Base-by-base conservation (phyloP, 2,797 vertebrate genomes). In the Poecilia wingei region DNA sequence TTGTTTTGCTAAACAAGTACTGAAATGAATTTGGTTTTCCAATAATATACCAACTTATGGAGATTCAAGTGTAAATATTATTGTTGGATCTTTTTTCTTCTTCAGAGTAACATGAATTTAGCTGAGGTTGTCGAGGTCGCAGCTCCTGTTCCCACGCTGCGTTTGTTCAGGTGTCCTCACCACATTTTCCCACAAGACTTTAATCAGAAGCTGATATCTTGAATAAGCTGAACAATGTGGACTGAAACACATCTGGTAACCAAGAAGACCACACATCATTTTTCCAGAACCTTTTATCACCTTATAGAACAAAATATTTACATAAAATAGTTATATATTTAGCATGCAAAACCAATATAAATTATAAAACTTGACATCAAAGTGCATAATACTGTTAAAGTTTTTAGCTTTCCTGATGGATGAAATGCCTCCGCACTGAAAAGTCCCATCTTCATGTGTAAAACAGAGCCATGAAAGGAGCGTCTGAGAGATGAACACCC, bases 391-490 rank as follows among this genome's bases (percentile, higher is more conserved):
- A 86, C 80, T 72, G 77, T 76, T 51, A 59, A 31, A 64, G 57
- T 47, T 41, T 20, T 43, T 14, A 72, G 78, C 18, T 31, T 55
- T 69, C 36, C 72, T 0, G 6, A 20, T 73, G 10, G 33, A 77
- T 72, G 47, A 78, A 83, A 77, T 47, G 66, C 70, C 69, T 36
- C 61, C 72, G n/a, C 9, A 46, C 53, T 31, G 81, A 73, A 81
- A 64, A 6, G 36, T 76, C 41, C 13, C 73, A 74, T 41, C 41
- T 59, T 92, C 88, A 95, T 90, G 87, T 89, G 86, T 96, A 95
- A 46, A 94, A 94, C 57, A 96, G 78, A 55, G 94, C 91, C 36
- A 96, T 91, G 87, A 97, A 97, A 6, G 96, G 96, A 8, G 93
- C 77, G 47, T 96, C 95, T 46, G 87, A 83, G 9, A 96, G 90